These are phyloP conservation scores for Sesia apiformis DNA, from an alignment of 2,888 invertebrate species.

Conservation along the genomic window DNA sequence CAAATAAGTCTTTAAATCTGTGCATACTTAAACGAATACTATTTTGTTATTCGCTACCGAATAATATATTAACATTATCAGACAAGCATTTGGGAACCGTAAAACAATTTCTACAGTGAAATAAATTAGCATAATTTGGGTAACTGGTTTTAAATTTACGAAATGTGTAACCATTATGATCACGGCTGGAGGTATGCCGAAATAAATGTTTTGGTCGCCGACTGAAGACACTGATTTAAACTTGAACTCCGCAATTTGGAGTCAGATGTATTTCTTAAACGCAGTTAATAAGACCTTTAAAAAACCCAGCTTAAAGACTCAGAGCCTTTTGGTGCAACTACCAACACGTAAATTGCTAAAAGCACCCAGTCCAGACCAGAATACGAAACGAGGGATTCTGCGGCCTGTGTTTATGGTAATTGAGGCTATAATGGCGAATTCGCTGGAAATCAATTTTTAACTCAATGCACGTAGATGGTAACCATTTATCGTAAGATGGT, in stretches of 20 bases:
- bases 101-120: conserved; percentile 4
- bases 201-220: conserved; percentile 22
- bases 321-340: conserved; percentile 11
- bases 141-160: conserved; percentile 3
- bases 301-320: conserved; percentile 12
- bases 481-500: conserved; percentile 13
- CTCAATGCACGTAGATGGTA: conserved; percentile 13
- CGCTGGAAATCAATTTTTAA: conserved; percentile 14
- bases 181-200: conserved; percentile 25
- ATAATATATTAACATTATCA: conserved; percentile 2
- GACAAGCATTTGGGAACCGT: background rate
- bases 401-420: conserved; percentile 23
- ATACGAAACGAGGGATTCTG: conserved; percentile 20
- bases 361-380: conserved; percentile 9
- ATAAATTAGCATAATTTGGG: conserved; percentile 19
- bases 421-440: conserved; percentile 17
- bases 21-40: conserved; percentile 1
- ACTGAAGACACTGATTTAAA: conserved; percentile 23
- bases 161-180: conserved; percentile 15
- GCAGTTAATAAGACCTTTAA: conserved; percentile 13
- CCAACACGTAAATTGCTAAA: conserved; percentile 9
- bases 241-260: conserved; percentile 18
- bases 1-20: conserved; percentile 3
- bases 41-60: conserved; percentile 4
- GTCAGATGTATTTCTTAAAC: conserved; percentile 13